A percentile compares a stretch with the other conserved stretches of the same genome.
Conservation (phyloP, 2,113 vertebrate genomes). For the Gymnarchus niloticus region DNA sequence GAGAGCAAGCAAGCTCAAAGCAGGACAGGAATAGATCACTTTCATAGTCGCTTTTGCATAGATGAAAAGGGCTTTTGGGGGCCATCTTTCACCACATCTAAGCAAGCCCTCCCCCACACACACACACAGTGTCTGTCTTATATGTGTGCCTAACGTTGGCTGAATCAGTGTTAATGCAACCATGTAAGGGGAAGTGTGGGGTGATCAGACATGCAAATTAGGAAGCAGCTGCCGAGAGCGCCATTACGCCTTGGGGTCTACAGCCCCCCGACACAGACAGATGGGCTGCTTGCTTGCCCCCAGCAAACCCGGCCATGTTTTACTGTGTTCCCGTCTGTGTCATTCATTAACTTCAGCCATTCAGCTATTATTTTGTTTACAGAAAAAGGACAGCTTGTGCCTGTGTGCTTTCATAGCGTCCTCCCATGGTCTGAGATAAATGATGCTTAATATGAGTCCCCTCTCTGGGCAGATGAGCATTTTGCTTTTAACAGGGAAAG, state of each 20-base stretch:
- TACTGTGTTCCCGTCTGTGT: not conserved
- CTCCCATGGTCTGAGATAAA: not conserved
- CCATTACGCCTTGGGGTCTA: slow-evolving; percentile 54
- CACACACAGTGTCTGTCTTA: too few species aligned
- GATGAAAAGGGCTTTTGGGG: not conserved
- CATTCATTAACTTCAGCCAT: not conserved
- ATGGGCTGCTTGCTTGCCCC: slow-evolving; percentile 43
- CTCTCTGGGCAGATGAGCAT: too few species aligned
- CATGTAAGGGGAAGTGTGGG: slow-evolving; percentile 56
- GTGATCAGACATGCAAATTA: slow-evolving; percentile 66
- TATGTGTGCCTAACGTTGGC: not conserved
- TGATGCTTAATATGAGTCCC: too few species aligned
- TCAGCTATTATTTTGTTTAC: not conserved
- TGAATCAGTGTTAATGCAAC: slow-evolving; percentile 41
- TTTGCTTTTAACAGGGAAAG: too few species aligned
- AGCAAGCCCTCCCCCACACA: not conserved
- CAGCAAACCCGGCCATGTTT: not conserved
- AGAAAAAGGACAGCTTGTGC: not conserved
- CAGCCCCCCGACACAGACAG: slow-evolving; percentile 54
- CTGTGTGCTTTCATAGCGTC: too few species aligned
- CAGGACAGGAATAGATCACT: too few species aligned
- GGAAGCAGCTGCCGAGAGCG: slow-evolving; percentile 63
- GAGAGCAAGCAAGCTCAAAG: too few species aligned
- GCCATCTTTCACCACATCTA: not conserved
- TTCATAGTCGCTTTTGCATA: too few species aligned